A percentile compares a stretch with the other conserved stretches of the same genome.
Evolutionary conservation across 1,140 invertebrate species (phyloP).

Genomic region (Panagrolaimus sp.): DNA sequence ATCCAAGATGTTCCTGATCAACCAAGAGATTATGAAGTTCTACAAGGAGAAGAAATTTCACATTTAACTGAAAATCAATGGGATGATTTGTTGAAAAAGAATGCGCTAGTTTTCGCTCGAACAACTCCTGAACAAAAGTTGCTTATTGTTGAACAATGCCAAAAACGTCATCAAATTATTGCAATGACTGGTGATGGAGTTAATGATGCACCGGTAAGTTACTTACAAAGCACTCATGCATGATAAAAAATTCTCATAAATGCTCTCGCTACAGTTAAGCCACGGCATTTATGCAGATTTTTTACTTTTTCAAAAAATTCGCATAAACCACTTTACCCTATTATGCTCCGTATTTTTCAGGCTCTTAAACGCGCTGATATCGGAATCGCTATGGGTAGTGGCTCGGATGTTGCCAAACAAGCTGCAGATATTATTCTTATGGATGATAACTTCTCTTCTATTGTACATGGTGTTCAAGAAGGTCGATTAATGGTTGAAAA

Average conservation of each 20-base stretch:
- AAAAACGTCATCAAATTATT: conserved; percentile 70
- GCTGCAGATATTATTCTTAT: conserved; percentile 60
- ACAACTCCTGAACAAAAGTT: conserved; percentile 77
- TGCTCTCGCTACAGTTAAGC: too few relatives aligned
- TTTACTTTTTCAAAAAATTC: too few relatives aligned
- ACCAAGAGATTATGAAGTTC: too few relatives aligned
- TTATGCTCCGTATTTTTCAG: too few relatives aligned
- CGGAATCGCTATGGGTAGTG: conserved; percentile 60
- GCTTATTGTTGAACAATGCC: conserved; percentile 74
- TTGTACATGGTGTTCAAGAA: conserved; percentile 55
- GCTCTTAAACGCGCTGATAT: conserved; percentile 75
- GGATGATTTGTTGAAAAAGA: conserved; percentile 16
- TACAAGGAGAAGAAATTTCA: too few relatives aligned
- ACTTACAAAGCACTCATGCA: too few relatives aligned
- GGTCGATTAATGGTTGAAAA: conserved; percentile 61
- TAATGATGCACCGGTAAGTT: conserved; percentile 68
- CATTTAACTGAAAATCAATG: conserved; percentile 16
- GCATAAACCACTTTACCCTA: too few relatives aligned
- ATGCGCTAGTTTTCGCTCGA: conserved; percentile 74
- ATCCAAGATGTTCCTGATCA: too few relatives aligned
- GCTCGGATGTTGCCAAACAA: conserved; percentile 46
- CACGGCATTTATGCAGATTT: too few relatives aligned
- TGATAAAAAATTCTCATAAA: too few relatives aligned
- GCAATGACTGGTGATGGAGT: conserved; percentile 76
- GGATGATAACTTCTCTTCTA: conserved; percentile 58